Percentiles rank a stretch among this genome's conserved stretches.
These are phyloP conservation scores for Oryzias curvinotus DNA, from an alignment of 2,113 vertebrate genomes.

Conservation along the genomic window DNA sequence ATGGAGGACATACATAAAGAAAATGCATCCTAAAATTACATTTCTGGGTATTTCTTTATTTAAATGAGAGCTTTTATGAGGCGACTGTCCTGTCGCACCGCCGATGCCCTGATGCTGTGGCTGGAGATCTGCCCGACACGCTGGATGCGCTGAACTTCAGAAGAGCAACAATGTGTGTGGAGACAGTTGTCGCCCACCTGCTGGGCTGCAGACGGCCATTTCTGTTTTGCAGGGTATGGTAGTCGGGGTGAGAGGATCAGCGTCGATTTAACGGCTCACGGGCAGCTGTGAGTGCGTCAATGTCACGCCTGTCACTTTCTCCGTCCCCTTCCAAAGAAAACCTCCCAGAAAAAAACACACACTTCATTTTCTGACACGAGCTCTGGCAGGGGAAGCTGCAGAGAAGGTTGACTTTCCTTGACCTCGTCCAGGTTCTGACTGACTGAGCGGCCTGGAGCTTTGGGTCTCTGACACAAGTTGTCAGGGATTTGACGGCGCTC, in stretches of 20 bases:
- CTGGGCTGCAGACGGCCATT: slow-evolving; percentile 43
- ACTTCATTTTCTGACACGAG: not conserved
- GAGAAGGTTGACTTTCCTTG: not conserved
- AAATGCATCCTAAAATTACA: no score
- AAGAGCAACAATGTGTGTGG: slow-evolving; percentile 12
- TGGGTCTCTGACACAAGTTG: no score
- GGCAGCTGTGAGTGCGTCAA: slow-evolving; percentile 58
- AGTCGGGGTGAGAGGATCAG: slow-evolving; percentile 70
- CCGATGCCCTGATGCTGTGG: no score
- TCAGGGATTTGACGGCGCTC: no score
- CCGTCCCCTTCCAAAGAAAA: not conserved
- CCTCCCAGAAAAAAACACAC: not conserved
- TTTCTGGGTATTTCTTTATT: no score
- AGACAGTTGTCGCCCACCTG: slow-evolving; percentile 41
- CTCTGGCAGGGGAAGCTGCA: no score
- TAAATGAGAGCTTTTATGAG: no score
- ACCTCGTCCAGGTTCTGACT: not conserved
- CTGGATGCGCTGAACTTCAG: not conserved
- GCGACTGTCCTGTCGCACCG: no score
- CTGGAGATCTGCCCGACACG: not conserved
- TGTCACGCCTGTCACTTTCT: not conserved
- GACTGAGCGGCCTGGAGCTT: not conserved
- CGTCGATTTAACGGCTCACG: slow-evolving; percentile 52
- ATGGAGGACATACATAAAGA: no score
- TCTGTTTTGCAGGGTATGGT: slow-evolving; percentile 73